These are phyloP conservation scores for Lamellibrachia satsuma DNA, from an alignment of 2,888 invertebrate species.

Conservation along the genomic window DNA sequence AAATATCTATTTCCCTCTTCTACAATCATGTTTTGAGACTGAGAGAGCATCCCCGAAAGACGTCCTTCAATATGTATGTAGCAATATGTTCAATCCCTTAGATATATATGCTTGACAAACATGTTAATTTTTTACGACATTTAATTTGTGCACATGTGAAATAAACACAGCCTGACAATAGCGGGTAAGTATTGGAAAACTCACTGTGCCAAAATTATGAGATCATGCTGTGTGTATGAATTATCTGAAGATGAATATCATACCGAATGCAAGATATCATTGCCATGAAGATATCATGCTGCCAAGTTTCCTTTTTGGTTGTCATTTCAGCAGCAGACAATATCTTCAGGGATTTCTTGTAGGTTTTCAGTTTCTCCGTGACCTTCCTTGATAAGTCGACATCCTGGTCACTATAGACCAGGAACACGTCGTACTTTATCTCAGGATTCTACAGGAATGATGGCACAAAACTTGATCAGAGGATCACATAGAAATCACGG, in stretches of 20 bases:
- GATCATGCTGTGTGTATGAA: neutral
- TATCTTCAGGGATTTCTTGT: constrained; percentile 19
- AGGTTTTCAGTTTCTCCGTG: constrained; percentile 7
- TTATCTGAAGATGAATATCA: neutral
- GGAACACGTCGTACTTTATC: constrained; percentile 29
- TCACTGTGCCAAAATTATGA: neutral
- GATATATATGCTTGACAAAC: too few relatives aligned
- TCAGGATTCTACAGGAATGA: constrained; percentile 23
- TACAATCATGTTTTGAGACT: too few relatives aligned
- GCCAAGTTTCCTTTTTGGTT: constrained; percentile 30
- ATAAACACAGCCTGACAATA: neutral
- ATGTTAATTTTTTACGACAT: too few relatives aligned
- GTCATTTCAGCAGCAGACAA: constrained; percentile 23
- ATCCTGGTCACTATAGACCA: constrained; percentile 27
- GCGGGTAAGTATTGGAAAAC: too few relatives aligned
- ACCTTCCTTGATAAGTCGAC: neutral
- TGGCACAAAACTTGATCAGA: neutral
- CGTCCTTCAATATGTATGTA: too few relatives aligned
- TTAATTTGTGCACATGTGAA: too few relatives aligned
- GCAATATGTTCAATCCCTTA: too few relatives aligned
- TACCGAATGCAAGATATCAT: constrained; percentile 29
- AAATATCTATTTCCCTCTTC: too few relatives aligned
- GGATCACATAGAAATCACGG: neutral
- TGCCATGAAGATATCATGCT: constrained; percentile 30
- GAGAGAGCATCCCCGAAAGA: too few relatives aligned